phyloP scores from a whole-genome alignment of 2,113 vertebrate genomes.

The Dasyornis broadbenti region DNA sequence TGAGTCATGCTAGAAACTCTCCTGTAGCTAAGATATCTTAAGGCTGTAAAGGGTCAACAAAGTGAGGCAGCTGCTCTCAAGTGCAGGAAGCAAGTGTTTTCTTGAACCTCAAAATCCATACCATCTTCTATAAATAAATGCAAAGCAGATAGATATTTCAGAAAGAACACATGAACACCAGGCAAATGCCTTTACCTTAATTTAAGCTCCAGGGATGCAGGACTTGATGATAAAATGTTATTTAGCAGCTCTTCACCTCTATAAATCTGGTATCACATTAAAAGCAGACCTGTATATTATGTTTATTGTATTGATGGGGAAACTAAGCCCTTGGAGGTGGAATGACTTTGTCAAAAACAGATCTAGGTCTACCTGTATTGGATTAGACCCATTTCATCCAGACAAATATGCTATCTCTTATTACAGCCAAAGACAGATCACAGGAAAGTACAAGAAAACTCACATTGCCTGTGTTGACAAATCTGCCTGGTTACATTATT shows the following conservation, averaged over 20 bases:
- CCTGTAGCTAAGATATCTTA: neutral
- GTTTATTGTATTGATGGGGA: neutral
- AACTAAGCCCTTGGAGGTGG: neutral
- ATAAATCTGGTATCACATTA: neutral
- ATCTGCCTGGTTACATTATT: neutral
- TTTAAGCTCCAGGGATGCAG: neutral
- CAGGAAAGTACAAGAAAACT: neutral
- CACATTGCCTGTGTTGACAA: neutral
- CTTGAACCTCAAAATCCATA: neutral
- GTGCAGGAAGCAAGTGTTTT: neutral
- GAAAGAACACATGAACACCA: neutral
- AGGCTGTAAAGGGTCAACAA: neutral
- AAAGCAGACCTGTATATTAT: neutral
- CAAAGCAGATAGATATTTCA: neutral
- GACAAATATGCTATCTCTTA: neutral
- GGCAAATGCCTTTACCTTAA: neutral
- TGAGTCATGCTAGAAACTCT: constrained; percentile 1
- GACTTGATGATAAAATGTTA: neutral
- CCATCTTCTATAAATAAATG: neutral
- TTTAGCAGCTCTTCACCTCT: neutral
- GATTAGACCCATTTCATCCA: neutral
- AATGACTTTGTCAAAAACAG: neutral
- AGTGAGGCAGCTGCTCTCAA: neutral
- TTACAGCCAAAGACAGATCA: neutral
- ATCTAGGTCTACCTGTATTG: neutral